These are phyloP conservation scores for Vicugna pacos DNA, from an alignment of 2,113 vertebrate species.

Conservation along the genomic window DNA sequence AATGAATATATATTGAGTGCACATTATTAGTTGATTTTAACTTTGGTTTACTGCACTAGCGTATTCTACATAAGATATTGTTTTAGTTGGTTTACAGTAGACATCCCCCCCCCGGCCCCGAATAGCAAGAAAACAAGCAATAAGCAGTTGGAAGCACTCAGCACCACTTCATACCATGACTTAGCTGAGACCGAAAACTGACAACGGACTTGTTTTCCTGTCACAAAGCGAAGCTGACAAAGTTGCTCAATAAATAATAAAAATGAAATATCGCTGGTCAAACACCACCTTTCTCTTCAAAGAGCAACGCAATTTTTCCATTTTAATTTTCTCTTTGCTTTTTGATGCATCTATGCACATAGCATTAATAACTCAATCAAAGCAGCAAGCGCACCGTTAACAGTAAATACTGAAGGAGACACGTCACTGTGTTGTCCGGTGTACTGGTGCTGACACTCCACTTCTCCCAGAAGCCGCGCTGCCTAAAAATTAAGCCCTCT, in stretches of 20 bases:
- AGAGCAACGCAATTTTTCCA: constrained; percentile 12
- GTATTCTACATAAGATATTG: neutral
- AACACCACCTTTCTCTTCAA: constrained; percentile 65
- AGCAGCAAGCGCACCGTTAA: constrained; percentile 43
- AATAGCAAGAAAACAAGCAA: neutral
- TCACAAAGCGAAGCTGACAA: neutral
- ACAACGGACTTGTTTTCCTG: constrained; percentile 43
- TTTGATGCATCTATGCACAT: constrained; percentile 33
- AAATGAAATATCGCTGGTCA: constrained; percentile 30
- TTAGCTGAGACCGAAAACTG: neutral
- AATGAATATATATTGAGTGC: neutral
- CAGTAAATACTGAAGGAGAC: constrained; percentile 46
- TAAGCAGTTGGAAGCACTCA: rapidly evolving
- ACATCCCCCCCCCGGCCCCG: neutral
- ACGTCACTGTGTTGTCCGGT: neutral
- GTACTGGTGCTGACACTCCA: neutral
- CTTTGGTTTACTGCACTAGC: neutral
- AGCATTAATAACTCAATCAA: constrained; percentile 52
- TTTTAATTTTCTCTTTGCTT: constrained; percentile 56
- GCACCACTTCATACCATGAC: no score
- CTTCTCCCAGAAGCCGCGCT: constrained; percentile 45
- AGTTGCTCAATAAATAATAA: constrained; percentile 65
- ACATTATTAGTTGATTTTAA: neutral
- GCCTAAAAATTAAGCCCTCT: constrained; percentile 48
- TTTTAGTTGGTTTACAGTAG: neutral